A percentile compares a stretch with the other conserved stretches of the same genome.
Evolutionary conservation across 2,888 invertebrate species (phyloP).

Genomic region (Muscina levida): DNA sequence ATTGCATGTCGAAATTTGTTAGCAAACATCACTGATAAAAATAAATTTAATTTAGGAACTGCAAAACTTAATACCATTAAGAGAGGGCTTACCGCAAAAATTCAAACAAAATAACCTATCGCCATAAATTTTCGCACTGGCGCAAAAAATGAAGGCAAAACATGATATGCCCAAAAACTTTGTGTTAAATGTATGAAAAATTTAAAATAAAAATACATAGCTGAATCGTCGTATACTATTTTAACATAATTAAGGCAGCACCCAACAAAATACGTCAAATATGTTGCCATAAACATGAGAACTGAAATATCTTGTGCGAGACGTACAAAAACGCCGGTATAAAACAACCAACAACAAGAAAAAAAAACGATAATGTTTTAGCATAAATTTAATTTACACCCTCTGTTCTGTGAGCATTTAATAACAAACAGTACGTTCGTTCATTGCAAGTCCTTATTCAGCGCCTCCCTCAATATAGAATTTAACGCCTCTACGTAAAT

Average conservation of each 20-base stretch:
- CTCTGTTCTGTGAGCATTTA: conserved; percentile 23
- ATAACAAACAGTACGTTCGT: too few relatives aligned
- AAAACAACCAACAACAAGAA: not conserved
- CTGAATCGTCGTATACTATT: not conserved
- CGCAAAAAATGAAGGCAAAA: not conserved
- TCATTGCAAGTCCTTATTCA: not conserved
- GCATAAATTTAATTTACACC: conserved; percentile 38
- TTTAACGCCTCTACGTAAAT: conserved; percentile 29
- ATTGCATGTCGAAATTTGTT: conserved; percentile 30
- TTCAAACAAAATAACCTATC: not conserved
- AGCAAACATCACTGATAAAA: conserved; percentile 15
- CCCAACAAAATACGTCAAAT: conserved; percentile 33
- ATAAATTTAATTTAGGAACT: conserved; percentile 28
- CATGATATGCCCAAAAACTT: not conserved
- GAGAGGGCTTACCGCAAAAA: not conserved
- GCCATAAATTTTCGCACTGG: conserved; percentile 24
- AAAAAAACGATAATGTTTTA: conserved; percentile 24
- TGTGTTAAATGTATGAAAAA: not conserved
- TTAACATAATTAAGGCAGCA: conserved; percentile 38
- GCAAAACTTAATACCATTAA: conserved; percentile 1
- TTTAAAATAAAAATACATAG: not conserved
- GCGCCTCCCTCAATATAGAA: not conserved
- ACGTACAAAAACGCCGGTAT: conserved; percentile 11
- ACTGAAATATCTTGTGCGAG: conserved; percentile 21
- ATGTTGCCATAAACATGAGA: conserved; percentile 37